phyloP scores from a whole-genome alignment of 2,113 vertebrate genomes.

The Megatriorchis doriae region DNA sequence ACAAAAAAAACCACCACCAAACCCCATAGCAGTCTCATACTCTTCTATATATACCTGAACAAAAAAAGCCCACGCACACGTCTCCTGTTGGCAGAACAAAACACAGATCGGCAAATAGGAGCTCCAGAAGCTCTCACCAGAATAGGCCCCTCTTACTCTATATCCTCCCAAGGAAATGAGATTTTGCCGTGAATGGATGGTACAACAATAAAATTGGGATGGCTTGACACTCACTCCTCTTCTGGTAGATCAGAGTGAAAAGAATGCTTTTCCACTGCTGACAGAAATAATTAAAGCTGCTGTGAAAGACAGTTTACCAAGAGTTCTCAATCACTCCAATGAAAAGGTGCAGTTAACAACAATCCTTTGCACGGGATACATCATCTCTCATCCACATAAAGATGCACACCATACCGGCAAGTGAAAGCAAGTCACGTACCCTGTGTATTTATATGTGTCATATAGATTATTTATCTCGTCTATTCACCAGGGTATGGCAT shows the following conservation, averaged over 20 bases:
- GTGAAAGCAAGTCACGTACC: neutral
- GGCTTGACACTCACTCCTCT: neutral
- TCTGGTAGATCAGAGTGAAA: neutral
- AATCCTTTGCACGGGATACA: neutral
- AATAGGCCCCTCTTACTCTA: neutral
- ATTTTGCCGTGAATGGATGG: neutral
- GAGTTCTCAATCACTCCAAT: neutral
- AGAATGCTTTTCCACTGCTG: neutral
- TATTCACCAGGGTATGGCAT: neutral
- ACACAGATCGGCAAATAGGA: neutral
- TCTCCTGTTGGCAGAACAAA: neutral
- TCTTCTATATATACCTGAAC: neutral
- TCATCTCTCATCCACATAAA: neutral
- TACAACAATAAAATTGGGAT: neutral
- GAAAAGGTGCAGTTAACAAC: neutral
- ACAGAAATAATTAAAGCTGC: neutral
- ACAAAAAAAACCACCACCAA: neutral
- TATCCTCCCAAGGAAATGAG: neutral
- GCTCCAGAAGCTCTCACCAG: neutral
- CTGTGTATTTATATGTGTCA: neutral
- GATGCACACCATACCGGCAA: neutral
- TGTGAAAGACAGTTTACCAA: neutral
- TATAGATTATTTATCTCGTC: too few relatives aligned
- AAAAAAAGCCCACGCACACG: neutral
- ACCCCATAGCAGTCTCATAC: neutral